Conservation (phyloP, 2,797 vertebrate species). For the Nasua narica region DNA sequence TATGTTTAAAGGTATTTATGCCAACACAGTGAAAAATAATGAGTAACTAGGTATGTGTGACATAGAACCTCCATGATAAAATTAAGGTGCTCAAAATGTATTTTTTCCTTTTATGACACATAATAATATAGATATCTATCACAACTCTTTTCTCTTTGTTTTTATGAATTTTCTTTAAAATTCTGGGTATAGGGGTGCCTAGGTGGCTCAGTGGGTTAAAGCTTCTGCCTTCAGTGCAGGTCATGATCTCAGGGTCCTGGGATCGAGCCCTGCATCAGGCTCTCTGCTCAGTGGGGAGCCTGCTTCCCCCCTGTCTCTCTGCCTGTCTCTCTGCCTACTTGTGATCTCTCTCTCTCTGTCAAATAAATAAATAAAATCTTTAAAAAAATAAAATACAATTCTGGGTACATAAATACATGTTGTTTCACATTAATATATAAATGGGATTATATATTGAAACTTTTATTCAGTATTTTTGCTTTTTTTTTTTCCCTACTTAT, state of each 20-base stretch:
- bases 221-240: too few relatives aligned
- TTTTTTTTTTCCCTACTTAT: not conserved
- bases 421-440: not conserved
- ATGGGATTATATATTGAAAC: not conserved
- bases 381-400: not conserved
- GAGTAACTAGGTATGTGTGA: not conserved
- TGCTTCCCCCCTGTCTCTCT: too few relatives aligned
- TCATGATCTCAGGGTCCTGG: too few relatives aligned
- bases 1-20: not conserved
- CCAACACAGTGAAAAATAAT: not conserved
- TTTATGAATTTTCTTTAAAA: not conserved
- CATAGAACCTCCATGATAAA: not conserved
- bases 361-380: too few relatives aligned
- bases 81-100: constrained; percentile 5
- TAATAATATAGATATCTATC: not conserved
- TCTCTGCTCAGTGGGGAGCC: too few relatives aligned
- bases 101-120: not conserved
- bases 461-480: not conserved
- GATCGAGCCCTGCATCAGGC: too few relatives aligned
- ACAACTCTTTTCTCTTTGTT: not conserved
- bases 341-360: too few relatives aligned
- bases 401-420: not conserved
- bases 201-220: too few relatives aligned
- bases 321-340: too few relatives aligned
- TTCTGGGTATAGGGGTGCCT: not conserved